Conservation (phyloP, 1,140 invertebrate genomes). For the Anadara kagoshimensis region DNA sequence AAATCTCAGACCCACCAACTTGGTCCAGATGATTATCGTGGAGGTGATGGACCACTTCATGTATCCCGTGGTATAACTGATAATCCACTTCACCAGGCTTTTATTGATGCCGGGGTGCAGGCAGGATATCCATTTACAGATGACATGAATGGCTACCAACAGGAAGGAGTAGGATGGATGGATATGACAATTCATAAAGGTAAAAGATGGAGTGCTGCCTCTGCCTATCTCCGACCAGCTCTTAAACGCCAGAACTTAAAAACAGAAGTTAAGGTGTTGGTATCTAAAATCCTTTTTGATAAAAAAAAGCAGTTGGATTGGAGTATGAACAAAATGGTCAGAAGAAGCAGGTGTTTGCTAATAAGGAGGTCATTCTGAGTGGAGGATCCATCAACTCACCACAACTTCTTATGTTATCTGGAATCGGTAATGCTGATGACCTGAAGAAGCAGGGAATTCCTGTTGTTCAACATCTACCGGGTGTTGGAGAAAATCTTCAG, state of each 20-base stretch:
- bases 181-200: slow-evolving; percentile 87
- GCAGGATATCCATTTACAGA: slow-evolving; percentile 94
- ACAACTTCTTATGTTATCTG: slow-evolving; percentile 93
- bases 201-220: slow-evolving; percentile 92
- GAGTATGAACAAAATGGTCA: slow-evolving; percentile 80
- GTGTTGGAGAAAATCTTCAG: slow-evolving; percentile 74
- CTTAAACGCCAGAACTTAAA: slow-evolving; percentile 88
- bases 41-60: slow-evolving; percentile 73
- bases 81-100: slow-evolving; percentile 79
- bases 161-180: slow-evolving; percentile 85
- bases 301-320: slow-evolving; percentile 89
- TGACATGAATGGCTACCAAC: slow-evolving; percentile 91
- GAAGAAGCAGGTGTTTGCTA: slow-evolving; percentile 75
- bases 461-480: slow-evolving; percentile 71
- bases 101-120: slow-evolving; percentile 90
- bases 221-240: slow-evolving; percentile 90
- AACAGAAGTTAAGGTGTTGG: slow-evolving; percentile 88
- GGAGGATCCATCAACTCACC: slow-evolving; percentile 93
- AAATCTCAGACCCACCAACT: slow-evolving; percentile 73
- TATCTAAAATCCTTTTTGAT: slow-evolving; percentile 89
- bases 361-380: slow-evolving; percentile 79
- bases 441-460: slow-evolving; percentile 80
- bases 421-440: slow-evolving; percentile 88
- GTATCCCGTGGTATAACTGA: slow-evolving; percentile 73
- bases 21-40: slow-evolving; percentile 73